Evolutionary conservation across 37 sponge, comb jelly and placozoan genomes (phyloP), one percentile per base, ranked within the genome.

Genomic region (Halisarca cf. caerulea): DNA sequence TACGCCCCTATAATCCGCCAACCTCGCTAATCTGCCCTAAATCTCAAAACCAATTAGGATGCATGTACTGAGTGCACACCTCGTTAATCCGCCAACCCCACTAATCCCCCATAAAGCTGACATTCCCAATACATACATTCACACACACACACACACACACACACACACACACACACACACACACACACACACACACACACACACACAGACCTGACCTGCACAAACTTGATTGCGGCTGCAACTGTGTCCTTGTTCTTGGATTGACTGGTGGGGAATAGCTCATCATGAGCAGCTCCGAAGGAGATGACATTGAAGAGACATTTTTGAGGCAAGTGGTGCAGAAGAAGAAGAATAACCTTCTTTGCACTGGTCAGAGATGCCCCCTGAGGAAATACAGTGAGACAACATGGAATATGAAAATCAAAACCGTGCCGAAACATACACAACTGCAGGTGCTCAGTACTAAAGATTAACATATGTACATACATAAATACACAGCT

Each of bases 261-360:
- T 59, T 96, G 89, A 59, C 91, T 89, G 68, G 66, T 41, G 1
- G 96, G 94, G 71, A 93, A 96, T 27, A 96, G 87, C 30, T 79
- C 84, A 14, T 93, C 88, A 61, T 75, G 58, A 3, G 66, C 92
- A 88, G 91, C 83, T 75, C 96, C 96, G 74, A 92, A 95, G 36
- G 86, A 72, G 58, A 92, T 0, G 17, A 95, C 58, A 80, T 95
- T 95, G 86, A 95, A 95, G 85, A 58, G 84, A 23, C 88, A 89
- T 55, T 95, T 95, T 23, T 51, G 42, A 24, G 92, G 95, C 54
- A 95, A 85, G 45, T 91, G 92, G 59, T 91, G 86, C 28, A 95
- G 85, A 24, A 89, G 87, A 6, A 95, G 84, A n/a, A 95, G 85
- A 21, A 91, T 78, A 28, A 95, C 78, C 66, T 95, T 90, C 89